These are phyloP conservation scores for Lasiurus borealis DNA, from an alignment of 2,113 vertebrate species.

Conservation along the genomic window DNA sequence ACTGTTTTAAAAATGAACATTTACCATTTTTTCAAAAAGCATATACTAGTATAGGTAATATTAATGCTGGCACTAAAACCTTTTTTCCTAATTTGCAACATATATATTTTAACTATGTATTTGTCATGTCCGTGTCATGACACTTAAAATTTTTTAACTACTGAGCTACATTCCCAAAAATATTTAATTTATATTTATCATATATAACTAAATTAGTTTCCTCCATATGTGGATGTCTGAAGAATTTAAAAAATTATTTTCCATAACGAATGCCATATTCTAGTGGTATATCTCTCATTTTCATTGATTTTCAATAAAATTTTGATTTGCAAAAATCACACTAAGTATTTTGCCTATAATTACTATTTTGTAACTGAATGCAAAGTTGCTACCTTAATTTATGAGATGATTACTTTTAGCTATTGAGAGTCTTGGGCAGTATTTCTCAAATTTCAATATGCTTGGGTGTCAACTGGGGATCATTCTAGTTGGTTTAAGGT, in stretches of 20 bases:
- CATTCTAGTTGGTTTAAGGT: not conserved
- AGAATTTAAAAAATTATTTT: not conserved
- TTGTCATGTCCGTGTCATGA: not conserved
- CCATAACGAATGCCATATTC: not conserved
- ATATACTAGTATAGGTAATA: not conserved
- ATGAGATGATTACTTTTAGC: not conserved
- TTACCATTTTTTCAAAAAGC: not conserved
- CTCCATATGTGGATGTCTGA: not conserved
- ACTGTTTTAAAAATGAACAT: not conserved
- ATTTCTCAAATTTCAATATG: not conserved
- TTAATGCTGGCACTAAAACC: not conserved
- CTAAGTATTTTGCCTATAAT: not conserved
- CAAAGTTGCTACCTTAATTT: not conserved
- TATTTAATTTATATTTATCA: not conserved
- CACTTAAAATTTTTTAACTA: conserved; percentile 34
- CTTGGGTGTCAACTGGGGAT: not conserved
- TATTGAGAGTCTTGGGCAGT: not conserved
- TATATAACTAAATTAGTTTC: not conserved
- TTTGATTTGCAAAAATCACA: not conserved
- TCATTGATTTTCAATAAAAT: not conserved
- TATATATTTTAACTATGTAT: not conserved
- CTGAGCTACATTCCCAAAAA: not conserved
- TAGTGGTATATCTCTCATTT: not conserved
- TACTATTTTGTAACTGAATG: not conserved
- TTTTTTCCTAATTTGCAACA: not conserved